Evolutionary conservation across 2,888 invertebrate genomes (phyloP), one percentile per base, ranked within the genome.

Genomic region (Rhorus exstirpatorius): DNA sequence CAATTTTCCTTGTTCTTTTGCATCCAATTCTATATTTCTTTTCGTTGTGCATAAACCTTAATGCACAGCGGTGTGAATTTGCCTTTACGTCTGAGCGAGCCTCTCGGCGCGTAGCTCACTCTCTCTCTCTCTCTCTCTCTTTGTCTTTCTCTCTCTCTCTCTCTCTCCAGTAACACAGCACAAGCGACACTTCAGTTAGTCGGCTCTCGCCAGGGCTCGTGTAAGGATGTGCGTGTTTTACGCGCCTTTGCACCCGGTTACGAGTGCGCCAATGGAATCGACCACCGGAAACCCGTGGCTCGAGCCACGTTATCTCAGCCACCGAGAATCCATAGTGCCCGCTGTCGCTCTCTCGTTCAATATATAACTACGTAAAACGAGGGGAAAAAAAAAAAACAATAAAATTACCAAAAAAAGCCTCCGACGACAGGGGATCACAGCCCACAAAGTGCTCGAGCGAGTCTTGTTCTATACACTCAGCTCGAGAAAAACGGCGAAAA

Each of bases 191-290:
- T 76, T 12, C 17, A 4, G 63, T 68, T 87, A 90, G 89, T 90
- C 87, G 89, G 89, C 90, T 86, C 85, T 89, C 83, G 88, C 87
- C 89, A 87, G 90, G 86, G 88, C 87, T 87, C 87, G 86, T 72
- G 86, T 84, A 86, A 89, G 85, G 89, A 90, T 90, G 90, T 83
- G 83, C 75, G 72, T 81, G 76, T 82, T 26, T 68, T 46, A 53
- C 71, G 78, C 75, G 58, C 68, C 49, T 58, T 65, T 80, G 71
- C 67, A 75, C 74, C 83, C 83, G 77, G 70, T 83, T 77, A 82
- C 78, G 77, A 79, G 82, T 83, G 79, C 83, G 78, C 77, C 74
- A 84, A 83, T 83, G 83, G 79, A 81, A 84, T 79, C 80, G 76
- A 81, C 79, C 83, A 61, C 82, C 84, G 78, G 79, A 82, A 79